phyloP scores from a whole-genome alignment of 2,888 invertebrate genomes.

The Xylophagus ater region DNA sequence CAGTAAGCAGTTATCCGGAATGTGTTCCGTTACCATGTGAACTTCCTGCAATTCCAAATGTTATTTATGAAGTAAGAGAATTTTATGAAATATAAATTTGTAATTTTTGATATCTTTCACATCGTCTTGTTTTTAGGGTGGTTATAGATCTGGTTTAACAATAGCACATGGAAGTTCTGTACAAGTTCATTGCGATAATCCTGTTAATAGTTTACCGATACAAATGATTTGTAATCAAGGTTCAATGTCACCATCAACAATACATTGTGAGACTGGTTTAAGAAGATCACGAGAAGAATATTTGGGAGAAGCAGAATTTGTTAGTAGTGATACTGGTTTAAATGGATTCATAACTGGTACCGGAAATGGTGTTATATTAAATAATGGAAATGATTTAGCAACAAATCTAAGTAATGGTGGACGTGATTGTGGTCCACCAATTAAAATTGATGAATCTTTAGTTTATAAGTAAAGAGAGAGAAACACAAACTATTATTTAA shows the following conservation, averaged over 20 bases:
- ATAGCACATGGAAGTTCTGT: constrained; percentile 74
- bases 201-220: constrained; percentile 41
- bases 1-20: constrained; percentile 61
- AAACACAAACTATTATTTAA: not conserved
- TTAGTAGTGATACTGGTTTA: constrained; percentile 18
- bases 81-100: no score
- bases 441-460: constrained; percentile 65
- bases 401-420: constrained; percentile 21
- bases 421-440: constrained; percentile 31
- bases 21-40: constrained; percentile 52
- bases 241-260: constrained; percentile 28
- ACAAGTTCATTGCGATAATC: constrained; percentile 55
- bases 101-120: constrained; percentile 2
- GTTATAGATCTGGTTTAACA: constrained; percentile 66
- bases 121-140: constrained; percentile 61
- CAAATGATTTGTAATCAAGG: constrained; percentile 36
- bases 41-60: constrained; percentile 31
- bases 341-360: constrained; percentile 5
- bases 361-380: not conserved
- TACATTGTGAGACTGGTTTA: constrained; percentile 33
- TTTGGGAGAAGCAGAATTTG: constrained; percentile 20
- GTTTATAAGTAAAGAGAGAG: constrained; percentile 51
- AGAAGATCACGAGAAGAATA: constrained; percentile 33
- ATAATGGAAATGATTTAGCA: constrained; percentile 23
- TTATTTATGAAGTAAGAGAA: constrained; percentile 32